A percentile compares a stretch with the other conserved stretches of the same genome.
Evolutionary conservation across 2,113 vertebrate species (phyloP).

Genomic region (Saimiri boliviensis): DNA sequence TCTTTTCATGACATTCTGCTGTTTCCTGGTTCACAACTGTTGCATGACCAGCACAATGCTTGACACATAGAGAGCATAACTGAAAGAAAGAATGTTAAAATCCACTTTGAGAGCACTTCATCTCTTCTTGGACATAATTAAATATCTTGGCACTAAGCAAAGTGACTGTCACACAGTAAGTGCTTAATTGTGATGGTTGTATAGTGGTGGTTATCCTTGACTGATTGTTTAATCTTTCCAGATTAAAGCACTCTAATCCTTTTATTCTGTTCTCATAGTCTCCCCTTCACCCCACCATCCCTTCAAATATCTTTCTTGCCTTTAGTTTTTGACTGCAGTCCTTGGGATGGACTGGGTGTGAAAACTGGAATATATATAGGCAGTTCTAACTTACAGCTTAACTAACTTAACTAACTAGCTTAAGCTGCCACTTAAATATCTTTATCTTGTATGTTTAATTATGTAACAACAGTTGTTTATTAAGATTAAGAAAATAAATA

Average conservation of each 20-base stretch:
- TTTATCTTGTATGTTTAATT: slow-evolving; percentile 26
- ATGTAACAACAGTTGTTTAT: neutral
- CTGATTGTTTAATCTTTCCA: slow-evolving; percentile 19
- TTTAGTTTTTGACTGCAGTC: neutral
- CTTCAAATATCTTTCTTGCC: neutral
- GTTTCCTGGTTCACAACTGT: slow-evolving; percentile 17
- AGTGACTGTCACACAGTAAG: neutral
- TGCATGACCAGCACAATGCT: neutral
- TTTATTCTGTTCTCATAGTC: neutral
- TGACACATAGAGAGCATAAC: neutral
- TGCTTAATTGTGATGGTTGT: slow-evolving; percentile 19
- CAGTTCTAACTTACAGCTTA: neutral
- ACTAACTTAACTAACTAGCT: neutral
- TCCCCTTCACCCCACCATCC: neutral
- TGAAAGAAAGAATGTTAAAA: slow-evolving; percentile 24
- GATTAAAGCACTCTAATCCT: slow-evolving; percentile 7
- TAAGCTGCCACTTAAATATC: neutral
- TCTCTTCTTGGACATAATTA: slow-evolving; percentile 22
- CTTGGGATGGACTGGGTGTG: neutral
- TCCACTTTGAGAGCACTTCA: neutral
- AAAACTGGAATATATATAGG: neutral
- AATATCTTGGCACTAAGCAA: neutral
- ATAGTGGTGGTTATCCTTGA: neutral
- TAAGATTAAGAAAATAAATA: slow-evolving; percentile 24
- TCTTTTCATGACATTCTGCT: neutral